Conservation (phyloP, 2,797 vertebrate species). For the Xiphorhynchus erythropygius region DNA sequence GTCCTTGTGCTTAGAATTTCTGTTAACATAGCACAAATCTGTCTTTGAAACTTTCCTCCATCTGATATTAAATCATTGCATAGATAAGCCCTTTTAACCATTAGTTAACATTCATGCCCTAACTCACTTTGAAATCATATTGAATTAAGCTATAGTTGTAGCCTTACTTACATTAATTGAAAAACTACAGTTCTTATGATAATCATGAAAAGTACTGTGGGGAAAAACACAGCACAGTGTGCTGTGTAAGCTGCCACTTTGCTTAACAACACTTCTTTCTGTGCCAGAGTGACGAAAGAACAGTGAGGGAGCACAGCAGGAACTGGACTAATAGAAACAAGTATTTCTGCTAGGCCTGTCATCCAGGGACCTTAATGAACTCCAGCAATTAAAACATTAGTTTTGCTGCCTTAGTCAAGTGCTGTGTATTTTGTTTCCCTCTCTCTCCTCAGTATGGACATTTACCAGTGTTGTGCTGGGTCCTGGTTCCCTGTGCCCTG, state of each 20-base stretch:
- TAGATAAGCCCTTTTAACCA: background rate
- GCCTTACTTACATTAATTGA: background rate
- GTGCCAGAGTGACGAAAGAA: background rate
- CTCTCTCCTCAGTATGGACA: background rate
- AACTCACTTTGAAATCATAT: background rate
- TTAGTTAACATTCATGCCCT: background rate
- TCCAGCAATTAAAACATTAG: slow-evolving; percentile 13
- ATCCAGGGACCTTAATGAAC: slow-evolving; percentile 46
- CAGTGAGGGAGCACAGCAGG: slow-evolving; percentile 36
- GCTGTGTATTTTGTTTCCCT: background rate
- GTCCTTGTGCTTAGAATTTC: background rate
- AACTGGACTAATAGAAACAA: background rate
- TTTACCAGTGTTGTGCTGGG: background rate
- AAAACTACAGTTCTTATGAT: background rate
- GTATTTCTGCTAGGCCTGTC: background rate
- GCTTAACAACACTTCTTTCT: background rate
- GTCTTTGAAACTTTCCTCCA: background rate
- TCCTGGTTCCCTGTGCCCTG: background rate
- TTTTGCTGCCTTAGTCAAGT: slow-evolving; percentile 47
- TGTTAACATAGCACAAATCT: background rate
- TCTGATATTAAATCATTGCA: background rate
- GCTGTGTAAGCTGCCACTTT: slow-evolving; percentile 20
- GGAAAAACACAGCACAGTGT: background rate
- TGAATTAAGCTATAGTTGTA: slow-evolving; percentile 19
- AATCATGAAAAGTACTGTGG: background rate